phyloP scores from a whole-genome alignment of 2,888 invertebrate species.

The Andrena praecox region DNA sequence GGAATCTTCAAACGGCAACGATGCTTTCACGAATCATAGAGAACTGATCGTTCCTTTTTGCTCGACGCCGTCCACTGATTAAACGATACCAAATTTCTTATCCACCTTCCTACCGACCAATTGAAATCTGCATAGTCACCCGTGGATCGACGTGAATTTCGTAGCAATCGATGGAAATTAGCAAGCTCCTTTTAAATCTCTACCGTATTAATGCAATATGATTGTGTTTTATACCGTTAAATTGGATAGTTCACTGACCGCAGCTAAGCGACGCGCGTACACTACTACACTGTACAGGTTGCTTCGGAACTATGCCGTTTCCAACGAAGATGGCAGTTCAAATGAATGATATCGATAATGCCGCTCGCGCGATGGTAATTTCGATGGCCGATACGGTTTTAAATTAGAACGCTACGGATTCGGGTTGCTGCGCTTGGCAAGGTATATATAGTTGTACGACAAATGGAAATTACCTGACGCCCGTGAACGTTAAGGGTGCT shows the following conservation, averaged over 20 bases:
- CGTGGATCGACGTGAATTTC: background rate
- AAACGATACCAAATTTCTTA: background rate
- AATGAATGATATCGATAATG: conserved; percentile 27
- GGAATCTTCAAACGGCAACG: background rate
- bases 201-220: background rate
- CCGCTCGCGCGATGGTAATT: conserved; percentile 5
- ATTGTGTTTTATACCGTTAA: conserved; percentile 27
- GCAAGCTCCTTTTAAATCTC: background rate
- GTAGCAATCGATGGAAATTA: background rate
- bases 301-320: conserved; percentile 21
- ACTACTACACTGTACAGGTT: conserved; percentile 10
- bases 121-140: background rate
- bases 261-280: conserved; percentile 15
- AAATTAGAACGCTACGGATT: background rate
- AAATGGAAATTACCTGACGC: conserved; percentile 33
- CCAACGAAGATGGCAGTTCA: conserved; percentile 48
- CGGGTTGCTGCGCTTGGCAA: background rate
- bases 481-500: background rate
- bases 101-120: background rate
- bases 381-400: conserved; percentile 14
- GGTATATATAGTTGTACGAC: conserved; percentile 20
- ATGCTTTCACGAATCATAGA: background rate
- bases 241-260: conserved; percentile 26
- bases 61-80: background rate
- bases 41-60: background rate